These are phyloP conservation scores for Meriones unguiculatus DNA, from an alignment of 2,113 vertebrate genomes.

Conservation along the genomic window DNA sequence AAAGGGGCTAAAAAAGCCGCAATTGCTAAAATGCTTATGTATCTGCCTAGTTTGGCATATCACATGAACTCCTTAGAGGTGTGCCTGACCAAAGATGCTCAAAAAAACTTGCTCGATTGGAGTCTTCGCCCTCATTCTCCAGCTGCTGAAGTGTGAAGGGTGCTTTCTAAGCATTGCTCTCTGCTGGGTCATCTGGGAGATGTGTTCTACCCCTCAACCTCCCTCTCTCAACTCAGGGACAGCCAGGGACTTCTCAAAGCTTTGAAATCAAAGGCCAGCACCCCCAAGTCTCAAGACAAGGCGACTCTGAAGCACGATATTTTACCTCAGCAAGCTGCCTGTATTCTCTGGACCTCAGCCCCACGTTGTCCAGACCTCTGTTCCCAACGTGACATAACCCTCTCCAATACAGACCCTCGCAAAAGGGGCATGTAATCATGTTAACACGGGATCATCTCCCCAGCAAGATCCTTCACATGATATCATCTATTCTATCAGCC, in stretches of 20 bases:
- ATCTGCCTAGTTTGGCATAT: background rate
- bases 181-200: background rate
- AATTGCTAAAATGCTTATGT: background rate
- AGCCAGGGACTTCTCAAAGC: background rate
- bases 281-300: background rate
- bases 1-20: background rate
- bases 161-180: background rate
- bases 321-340: background rate
- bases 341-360: background rate
- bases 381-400: background rate
- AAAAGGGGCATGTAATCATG: background rate
- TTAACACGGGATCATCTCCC: background rate
- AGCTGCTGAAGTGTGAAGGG: background rate
- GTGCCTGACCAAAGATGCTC: background rate
- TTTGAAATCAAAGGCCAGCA: background rate
- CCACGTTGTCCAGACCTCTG: background rate
- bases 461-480: background rate
- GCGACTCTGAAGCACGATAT: background rate
- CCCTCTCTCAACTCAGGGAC: background rate
- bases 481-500: background rate
- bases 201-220: background rate
- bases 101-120: background rate
- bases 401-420: background rate
- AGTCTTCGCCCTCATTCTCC: background rate
- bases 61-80: background rate